These are phyloP conservation scores for Neosilurus hyrtlii DNA, from an alignment of 2,797 vertebrate genomes.

Conservation along the genomic window DNA sequence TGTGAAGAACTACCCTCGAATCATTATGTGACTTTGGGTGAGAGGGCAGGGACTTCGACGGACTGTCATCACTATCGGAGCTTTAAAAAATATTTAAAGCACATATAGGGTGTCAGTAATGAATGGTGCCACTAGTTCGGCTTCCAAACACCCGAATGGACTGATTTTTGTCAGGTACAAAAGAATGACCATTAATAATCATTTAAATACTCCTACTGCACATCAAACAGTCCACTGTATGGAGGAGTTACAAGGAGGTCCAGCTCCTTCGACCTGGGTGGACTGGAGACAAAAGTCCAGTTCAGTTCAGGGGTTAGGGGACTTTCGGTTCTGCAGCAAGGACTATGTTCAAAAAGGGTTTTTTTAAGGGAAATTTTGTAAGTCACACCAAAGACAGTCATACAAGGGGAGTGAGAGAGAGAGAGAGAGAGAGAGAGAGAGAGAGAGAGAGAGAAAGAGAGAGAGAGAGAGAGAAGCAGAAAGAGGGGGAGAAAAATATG, in stretches of 20 bases:
- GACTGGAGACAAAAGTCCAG: not conserved
- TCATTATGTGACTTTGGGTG: not conserved
- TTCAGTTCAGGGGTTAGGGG: too few species aligned
- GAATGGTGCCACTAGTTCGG: not conserved
- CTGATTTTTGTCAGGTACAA: not conserved
- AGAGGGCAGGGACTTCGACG: not conserved
- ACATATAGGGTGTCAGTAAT: not conserved
- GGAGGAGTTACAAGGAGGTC: not conserved
- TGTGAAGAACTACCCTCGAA: not conserved
- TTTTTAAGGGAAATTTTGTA: too few species aligned
- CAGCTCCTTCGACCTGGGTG: not conserved
- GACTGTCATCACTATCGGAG: not conserved
- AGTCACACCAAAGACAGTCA: too few species aligned
- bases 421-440: too few species aligned
- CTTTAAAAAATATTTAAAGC: not conserved
- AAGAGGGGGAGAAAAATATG: too few species aligned
- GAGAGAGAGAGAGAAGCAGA: too few species aligned
- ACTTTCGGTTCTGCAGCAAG: not conserved
- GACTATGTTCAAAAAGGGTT: not conserved
- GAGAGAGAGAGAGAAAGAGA: too few species aligned
- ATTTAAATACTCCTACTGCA: not conserved
- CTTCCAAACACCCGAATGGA: not conserved
- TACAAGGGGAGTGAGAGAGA: too few species aligned
- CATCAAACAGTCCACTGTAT: not conserved
- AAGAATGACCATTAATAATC: not conserved